Evolutionary conservation across 2,113 vertebrate species (phyloP).

Genomic region (Jaculus jaculus): DNA sequence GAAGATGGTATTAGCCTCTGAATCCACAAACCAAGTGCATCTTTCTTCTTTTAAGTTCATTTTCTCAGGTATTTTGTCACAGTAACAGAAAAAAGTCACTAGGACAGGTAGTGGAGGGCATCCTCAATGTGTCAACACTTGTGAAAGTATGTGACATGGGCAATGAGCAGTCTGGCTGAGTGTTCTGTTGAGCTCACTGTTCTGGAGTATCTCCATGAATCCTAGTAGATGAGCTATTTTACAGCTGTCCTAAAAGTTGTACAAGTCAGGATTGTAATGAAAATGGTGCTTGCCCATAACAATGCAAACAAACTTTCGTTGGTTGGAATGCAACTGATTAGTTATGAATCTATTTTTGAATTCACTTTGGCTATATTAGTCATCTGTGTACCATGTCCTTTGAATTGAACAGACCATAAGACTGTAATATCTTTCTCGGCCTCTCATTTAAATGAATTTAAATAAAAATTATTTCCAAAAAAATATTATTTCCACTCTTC

Average conservation of each 20-base stretch:
- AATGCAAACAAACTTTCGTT: background rate
- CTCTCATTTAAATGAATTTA: background rate
- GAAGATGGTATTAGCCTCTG: background rate
- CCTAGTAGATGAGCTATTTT: background rate
- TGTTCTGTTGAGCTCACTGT: background rate
- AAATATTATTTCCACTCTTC: no score
- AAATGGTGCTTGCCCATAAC: background rate
- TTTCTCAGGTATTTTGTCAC: background rate
- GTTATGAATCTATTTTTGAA: constrained; percentile 25
- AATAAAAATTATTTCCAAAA: no score
- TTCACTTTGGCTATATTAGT: background rate
- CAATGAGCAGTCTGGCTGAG: background rate
- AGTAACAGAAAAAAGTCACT: background rate
- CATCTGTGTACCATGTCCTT: background rate
- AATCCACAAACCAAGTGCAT: background rate
- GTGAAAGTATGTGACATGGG: background rate
- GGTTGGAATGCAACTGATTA: background rate
- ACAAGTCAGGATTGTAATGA: background rate
- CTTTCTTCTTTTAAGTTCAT: background rate
- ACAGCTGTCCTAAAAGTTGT: background rate
- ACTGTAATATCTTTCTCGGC: background rate
- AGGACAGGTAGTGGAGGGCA: background rate
- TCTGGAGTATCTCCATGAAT: background rate
- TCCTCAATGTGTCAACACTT: background rate
- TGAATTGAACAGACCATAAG: background rate